phyloP scores from a whole-genome alignment of 2,113 vertebrate species.

The Xenotilapia flavipinnis region DNA sequence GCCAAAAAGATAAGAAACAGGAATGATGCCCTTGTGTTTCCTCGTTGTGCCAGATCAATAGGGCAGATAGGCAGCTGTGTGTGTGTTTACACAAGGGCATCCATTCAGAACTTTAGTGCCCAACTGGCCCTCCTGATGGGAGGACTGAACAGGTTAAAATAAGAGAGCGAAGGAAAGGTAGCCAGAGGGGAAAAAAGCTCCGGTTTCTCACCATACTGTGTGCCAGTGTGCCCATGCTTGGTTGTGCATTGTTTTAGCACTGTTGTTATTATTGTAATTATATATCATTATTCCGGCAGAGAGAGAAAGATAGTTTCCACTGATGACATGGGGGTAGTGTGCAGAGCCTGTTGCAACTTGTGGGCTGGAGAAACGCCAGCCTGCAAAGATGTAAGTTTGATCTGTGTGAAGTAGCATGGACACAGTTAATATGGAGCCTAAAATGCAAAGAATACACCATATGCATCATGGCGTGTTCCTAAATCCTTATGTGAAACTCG shows the following conservation, averaged over 20 bases:
- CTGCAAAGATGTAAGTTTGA: slow-evolving; percentile 47
- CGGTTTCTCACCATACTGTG: not conserved
- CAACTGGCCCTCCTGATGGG: not conserved
- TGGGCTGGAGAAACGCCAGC: slow-evolving; percentile 36
- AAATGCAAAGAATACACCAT: not conserved
- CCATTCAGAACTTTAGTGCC: slow-evolving; percentile 2
- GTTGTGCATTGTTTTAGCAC: slow-evolving; percentile 27
- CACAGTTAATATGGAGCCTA: not conserved
- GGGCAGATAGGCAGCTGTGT: slow-evolving; percentile 57
- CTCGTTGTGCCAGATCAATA: slow-evolving; percentile 63
- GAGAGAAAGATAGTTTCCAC: slow-evolving; percentile 59
- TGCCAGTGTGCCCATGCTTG: not conserved
- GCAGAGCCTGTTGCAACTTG: slow-evolving; percentile 62
- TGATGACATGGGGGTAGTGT: slow-evolving; percentile 58
- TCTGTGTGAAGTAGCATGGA: slow-evolving; percentile 27
- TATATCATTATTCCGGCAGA: slow-evolving; percentile 63
- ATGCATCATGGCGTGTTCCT: not conserved
- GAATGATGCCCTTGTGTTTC: slow-evolving; percentile 71
- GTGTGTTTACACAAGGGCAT: slow-evolving; percentile 55
- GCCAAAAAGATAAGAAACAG: slow-evolving; percentile 65
- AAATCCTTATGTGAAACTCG: not conserved
- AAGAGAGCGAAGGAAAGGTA: not conserved
- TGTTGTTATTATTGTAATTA: slow-evolving; percentile 67
- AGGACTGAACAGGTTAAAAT: not conserved
- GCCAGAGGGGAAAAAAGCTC: not conserved